Conservation (phyloP, 2,888 invertebrate species). For the Liopterus haemorrhoidalis region DNA sequence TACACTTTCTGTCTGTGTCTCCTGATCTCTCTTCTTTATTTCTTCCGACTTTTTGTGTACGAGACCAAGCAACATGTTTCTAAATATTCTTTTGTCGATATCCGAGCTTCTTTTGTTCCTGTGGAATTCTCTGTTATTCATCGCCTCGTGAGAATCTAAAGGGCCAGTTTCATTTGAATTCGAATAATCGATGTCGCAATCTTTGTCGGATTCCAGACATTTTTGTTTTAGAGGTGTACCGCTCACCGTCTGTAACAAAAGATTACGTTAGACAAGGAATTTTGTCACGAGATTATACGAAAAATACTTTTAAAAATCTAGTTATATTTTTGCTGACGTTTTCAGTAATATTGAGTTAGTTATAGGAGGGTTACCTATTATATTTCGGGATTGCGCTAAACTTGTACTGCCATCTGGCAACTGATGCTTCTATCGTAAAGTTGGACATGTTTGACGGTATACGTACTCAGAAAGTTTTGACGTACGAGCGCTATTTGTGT, state of each 20-base stretch:
- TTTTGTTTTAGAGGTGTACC: conserved; percentile 16
- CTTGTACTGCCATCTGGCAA: too few relatives aligned
- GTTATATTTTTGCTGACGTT: too few relatives aligned
- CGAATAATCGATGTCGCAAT: conserved; percentile 27
- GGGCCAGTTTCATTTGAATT: conserved; percentile 34
- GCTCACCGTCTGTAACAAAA: conserved; percentile 13
- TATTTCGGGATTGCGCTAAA: too few relatives aligned
- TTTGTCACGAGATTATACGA: too few relatives aligned
- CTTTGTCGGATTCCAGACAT: conserved; percentile 12
- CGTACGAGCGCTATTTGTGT: too few relatives aligned
- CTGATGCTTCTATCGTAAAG: too few relatives aligned
- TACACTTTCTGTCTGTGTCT: too few relatives aligned
- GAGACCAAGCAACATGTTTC: conserved; percentile 20
- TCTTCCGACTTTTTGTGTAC: conserved; percentile 19
- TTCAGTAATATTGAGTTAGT: too few relatives aligned
- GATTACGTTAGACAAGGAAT: not conserved
- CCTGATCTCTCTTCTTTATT: conserved; percentile 12
- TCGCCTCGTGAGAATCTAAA: conserved; percentile 44
- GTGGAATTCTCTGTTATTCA: conserved; percentile 42
- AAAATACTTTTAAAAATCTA: too few relatives aligned
- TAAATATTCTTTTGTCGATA: conserved; percentile 20
- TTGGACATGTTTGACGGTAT: too few relatives aligned
- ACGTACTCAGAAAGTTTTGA: too few relatives aligned
- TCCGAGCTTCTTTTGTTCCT: conserved; percentile 23
- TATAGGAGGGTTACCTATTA: too few relatives aligned